Conservation (phyloP, 2,797 vertebrate genomes). For the Apogon talboti region DNA sequence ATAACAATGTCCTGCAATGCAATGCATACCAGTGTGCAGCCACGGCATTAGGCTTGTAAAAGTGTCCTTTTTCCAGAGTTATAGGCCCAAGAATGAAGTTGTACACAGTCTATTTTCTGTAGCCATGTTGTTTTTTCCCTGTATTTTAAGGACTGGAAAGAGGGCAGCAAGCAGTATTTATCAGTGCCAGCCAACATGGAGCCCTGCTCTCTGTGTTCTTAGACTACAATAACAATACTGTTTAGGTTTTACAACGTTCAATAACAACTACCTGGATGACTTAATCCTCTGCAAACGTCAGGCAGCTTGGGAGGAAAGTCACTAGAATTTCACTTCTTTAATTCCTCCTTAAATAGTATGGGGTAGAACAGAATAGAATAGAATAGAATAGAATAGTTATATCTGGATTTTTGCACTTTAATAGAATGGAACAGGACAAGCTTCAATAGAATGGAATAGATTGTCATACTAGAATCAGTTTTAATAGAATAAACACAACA, state of each 20-base stretch:
- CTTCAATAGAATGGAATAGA: neutral
- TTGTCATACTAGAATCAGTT: no score
- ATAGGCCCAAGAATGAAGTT: neutral
- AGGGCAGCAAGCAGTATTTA: slow-evolving; percentile 16
- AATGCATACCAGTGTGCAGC: slow-evolving; percentile 35
- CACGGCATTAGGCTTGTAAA: slow-evolving; percentile 36
- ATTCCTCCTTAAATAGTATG: neutral
- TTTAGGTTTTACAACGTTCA: slow-evolving; percentile 44
- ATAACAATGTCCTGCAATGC: slow-evolving; percentile 21
- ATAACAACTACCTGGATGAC: slow-evolving; percentile 41
- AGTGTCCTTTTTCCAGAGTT: slow-evolving; percentile 35
- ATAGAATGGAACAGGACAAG: neutral
- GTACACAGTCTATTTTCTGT: neutral
- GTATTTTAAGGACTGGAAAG: slow-evolving; percentile 27
- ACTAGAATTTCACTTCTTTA: slow-evolving; percentile 29
- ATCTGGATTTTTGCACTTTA: neutral
- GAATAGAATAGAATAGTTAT: neutral
- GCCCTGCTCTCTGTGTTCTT: slow-evolving; percentile 20
- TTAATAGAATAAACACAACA: no score
- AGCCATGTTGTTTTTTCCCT: neutral
- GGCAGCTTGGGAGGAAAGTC: slow-evolving; percentile 13
- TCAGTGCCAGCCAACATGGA: slow-evolving; percentile 17
- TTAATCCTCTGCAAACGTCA: slow-evolving; percentile 36
- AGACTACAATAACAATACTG: slow-evolving; percentile 34
- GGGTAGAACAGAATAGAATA: neutral